Base-by-base conservation (phyloP, 1,140 invertebrate species). In the Procambarus clarkii region DNA sequence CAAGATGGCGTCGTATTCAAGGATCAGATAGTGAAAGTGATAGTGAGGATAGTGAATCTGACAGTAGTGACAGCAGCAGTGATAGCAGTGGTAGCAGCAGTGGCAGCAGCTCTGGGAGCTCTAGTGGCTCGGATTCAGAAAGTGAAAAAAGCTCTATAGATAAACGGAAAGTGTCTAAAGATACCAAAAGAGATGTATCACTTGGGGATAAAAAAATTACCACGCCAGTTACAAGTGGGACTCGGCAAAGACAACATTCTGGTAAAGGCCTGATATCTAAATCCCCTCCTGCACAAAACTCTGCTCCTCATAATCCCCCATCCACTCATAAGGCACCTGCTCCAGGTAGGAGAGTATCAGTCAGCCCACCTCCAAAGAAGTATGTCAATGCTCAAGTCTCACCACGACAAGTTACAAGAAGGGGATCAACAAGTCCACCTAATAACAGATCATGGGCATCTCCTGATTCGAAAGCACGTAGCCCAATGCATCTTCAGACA, bases 31-130 rank as follows among this genome's bases (percentile, higher is more conserved):
- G 88, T 85, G 88, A 91, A 76, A 91, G 88, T 85, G 88, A 91
- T 46, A 91, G 88, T 91, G 88, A 91, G 46, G 88, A 91, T 58
- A 91, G 81, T 79, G 88, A 91, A 46, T 91, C 88, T 58, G 88
- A 91, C 58, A 91, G 88, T 44, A 91, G 88, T 85, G 88, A 91
- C 45, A 91, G 88, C 18, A 91, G 88, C 76, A 91, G 88, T 91
- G 88, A 84, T 44, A 91, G 74, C 45, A 79, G 45, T 79, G 88
- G 82, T 48, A 91, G 88, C 71, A 78, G 71, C 44, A 91, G 88
- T 85, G 79, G 87, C 79, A 91, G 88, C 60, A 85, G 88, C 48
- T 50, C 34, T 85, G 88, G 82, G 18, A 91, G 88, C 74, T 91
- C 88, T 45, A 91, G 88, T 71, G 88, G 88, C 18, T 91, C 88